A percentile compares a stretch with the other conserved stretches of the same genome.
Conservation (phyloP, 2,888 invertebrate genomes). For the Aspidiotus rigidus region DNA sequence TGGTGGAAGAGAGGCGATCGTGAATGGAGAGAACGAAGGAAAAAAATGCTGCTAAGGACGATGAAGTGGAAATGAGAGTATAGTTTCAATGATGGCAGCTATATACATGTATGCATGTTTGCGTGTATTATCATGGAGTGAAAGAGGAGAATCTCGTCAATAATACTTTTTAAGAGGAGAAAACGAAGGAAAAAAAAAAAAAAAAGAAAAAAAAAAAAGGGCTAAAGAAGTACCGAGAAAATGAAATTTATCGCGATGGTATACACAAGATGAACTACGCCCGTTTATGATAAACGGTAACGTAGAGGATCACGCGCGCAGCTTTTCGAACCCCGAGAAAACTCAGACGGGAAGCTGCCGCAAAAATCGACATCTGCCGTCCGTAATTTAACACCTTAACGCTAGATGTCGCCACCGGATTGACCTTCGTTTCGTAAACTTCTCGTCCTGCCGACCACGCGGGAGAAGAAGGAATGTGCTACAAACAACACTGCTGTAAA, state of each 20-base stretch:
- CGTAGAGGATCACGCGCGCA: constrained; percentile 29
- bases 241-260: constrained; percentile 28
- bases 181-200: neutral
- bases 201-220: neutral
- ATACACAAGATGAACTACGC: constrained; percentile 29
- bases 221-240: neutral
- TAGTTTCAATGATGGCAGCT: neutral
- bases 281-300: constrained; percentile 29
- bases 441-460: neutral
- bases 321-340: constrained; percentile 23
- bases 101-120: too few species aligned
- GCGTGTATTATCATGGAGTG: too few species aligned
- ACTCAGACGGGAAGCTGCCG: constrained; percentile 20
- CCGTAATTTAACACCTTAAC: constrained; percentile 30
- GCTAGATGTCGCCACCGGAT: constrained; percentile 30
- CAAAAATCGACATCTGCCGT: constrained; percentile 31
- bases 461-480: neutral
- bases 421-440: constrained; percentile 16
- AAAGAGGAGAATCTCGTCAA: neutral
- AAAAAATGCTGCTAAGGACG: constrained; percentile 12
- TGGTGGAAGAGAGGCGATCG: too few species aligned
- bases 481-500: neutral
- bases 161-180: neutral
- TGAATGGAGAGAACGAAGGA: too few species aligned
- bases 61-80: constrained; percentile 19